phyloP scores from a whole-genome alignment of 2,888 invertebrate genomes.

The Pollenia griseotomentosa region DNA sequence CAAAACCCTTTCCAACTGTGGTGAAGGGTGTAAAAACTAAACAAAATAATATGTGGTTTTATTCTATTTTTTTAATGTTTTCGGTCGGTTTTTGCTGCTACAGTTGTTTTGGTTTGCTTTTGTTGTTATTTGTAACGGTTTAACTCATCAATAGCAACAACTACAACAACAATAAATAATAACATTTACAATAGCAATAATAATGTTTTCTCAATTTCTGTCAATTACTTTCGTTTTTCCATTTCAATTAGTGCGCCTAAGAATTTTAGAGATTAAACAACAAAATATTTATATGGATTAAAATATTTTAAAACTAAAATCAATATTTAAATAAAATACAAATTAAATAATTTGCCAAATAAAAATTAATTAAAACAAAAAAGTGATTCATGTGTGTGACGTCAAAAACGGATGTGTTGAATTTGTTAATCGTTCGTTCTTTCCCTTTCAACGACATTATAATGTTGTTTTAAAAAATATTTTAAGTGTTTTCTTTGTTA shows the following conservation, averaged over 20 bases:
- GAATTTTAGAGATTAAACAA: conserved; percentile 66
- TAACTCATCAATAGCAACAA: conserved; percentile 51
- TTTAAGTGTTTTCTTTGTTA: conserved; percentile 14
- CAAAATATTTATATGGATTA: conserved; percentile 22
- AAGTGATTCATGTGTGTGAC: not conserved
- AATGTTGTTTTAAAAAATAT: conserved; percentile 30
- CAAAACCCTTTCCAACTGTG: too few relatives aligned
- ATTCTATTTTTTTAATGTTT: conserved; percentile 16
- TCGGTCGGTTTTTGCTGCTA: too few relatives aligned
- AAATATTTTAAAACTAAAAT: conserved; percentile 14
- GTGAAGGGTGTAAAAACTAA: too few relatives aligned
- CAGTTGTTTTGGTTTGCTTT: conserved; percentile 16
- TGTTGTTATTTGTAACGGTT: conserved; percentile 63
- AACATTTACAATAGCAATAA: conserved; percentile 10
- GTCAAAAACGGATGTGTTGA: conserved; percentile 7
- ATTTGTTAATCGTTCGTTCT: not conserved
- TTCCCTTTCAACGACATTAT: conserved; percentile 5
- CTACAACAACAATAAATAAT: not conserved
- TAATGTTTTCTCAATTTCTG: conserved; percentile 46
- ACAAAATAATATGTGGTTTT: conserved; percentile 28
- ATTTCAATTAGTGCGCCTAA: conserved; percentile 51
- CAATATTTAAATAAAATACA: not conserved
- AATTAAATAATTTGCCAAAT: conserved; percentile 23
- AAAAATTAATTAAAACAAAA: not conserved
- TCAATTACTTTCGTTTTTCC: conserved; percentile 45